Base-by-base conservation (phyloP, 2,113 vertebrate species). In the Rhegmatorhina hoffmannsi region DNA sequence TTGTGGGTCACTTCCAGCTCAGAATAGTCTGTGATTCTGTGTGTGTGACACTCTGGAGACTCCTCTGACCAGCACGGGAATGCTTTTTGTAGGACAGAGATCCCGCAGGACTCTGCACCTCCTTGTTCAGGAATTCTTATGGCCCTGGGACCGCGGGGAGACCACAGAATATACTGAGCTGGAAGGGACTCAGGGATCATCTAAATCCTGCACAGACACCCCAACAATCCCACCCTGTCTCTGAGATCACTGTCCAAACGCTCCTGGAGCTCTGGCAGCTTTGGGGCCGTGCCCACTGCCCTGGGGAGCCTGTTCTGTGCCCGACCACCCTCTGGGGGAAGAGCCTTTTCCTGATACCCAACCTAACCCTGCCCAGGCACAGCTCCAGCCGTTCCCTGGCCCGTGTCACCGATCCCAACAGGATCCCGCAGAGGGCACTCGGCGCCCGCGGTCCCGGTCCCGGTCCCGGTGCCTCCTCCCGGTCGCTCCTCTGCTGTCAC, bases 371-470 rank as follows among this genome's bases (percentile, higher is more conserved):
- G 4, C n/a, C 23, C 38, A 17, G 49, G 2, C 34, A 0, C 50
- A 33, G 52, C 36, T 33, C 23, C 77, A 38, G 33, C 60, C 26
- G 0, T 24, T 14, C 68, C 75, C 68, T 13, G 60, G 33, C 4
- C 4, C 1, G 68, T 44, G 33, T 43, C 59, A 1, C 8, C 2
- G 29, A 7, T 34, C 4, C 62, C 66, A 20, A 66, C 15, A 25
- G 46, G 74, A 23, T 33, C 70, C 95, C 95, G 92, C 83, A 96
- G 96, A 81, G 93, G 95, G 95, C 88, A 92, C 58, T 58, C 77
- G 47, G 83, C 38, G 50, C 59, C 64, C 84, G 68, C 44, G 29
- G 2, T 52, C 46, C 34, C 50, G 6, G 10, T 10, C 68, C 60
- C 36, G 36, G 10, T 46, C 53, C 36, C 47, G 46, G 33, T 8